Percentiles rank a stretch among this genome's conserved stretches.
These are phyloP conservation scores for Rhopilema esculentum DNA, from an alignment of 30 jellyfish, hydroid and myxozoan species.

Conservation along the genomic window DNA sequence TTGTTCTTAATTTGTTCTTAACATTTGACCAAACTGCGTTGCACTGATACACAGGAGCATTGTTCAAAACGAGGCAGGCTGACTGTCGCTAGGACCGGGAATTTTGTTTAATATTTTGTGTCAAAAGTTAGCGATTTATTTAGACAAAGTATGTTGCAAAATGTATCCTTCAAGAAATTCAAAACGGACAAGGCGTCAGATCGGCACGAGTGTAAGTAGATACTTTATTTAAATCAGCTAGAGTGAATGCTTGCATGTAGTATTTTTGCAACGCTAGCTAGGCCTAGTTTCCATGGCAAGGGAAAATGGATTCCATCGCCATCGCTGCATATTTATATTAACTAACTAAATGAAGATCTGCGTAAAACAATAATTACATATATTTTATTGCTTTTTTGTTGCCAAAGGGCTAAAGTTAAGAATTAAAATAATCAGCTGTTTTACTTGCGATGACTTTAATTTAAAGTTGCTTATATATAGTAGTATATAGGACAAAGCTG, in stretches of 20 bases:
- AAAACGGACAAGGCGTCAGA: conserved; percentile 38
- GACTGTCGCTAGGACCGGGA: not conserved
- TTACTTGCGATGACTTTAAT: too few species aligned
- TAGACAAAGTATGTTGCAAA: not conserved
- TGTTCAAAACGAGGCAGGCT: not conserved
- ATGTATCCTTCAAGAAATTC: conserved; percentile 50
- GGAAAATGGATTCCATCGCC: too few species aligned
- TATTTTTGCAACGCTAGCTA: not conserved
- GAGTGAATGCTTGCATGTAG: not conserved
- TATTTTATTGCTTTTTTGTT: too few species aligned
- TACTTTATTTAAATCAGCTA: not conserved
- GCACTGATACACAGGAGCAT: not conserved
- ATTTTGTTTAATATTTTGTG: not conserved
- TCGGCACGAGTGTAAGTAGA: conserved; percentile 41
- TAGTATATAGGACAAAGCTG: too few species aligned
- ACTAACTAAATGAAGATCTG: too few species aligned
- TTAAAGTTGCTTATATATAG: too few species aligned
- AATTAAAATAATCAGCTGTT: too few species aligned
- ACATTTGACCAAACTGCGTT: not conserved
- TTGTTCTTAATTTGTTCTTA: too few species aligned
- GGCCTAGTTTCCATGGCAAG: conserved; percentile 10
- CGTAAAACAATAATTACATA: too few species aligned
- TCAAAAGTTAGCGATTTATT: not conserved
- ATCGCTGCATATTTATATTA: too few species aligned
- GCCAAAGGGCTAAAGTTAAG: too few species aligned